These are phyloP conservation scores for Rhincodon typus DNA, from an alignment of 2,797 vertebrate genomes.

Conservation along the genomic window DNA sequence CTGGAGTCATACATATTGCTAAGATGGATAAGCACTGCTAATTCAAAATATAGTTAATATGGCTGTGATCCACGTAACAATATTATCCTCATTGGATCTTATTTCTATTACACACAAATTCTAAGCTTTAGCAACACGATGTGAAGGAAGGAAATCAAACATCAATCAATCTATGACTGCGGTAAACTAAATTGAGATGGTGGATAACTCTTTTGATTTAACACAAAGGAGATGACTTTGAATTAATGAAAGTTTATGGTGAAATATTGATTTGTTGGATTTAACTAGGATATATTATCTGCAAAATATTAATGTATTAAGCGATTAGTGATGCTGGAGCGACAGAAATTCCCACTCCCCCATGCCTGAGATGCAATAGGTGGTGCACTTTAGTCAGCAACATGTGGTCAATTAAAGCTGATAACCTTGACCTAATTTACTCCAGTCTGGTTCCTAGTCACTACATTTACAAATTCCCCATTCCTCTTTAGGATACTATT, in stretches of 20 bases:
- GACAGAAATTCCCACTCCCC: background rate
- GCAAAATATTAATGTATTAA: background rate
- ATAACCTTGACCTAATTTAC: background rate
- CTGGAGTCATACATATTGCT: background rate
- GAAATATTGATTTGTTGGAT: background rate
- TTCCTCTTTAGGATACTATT: background rate
- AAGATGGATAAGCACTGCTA: background rate
- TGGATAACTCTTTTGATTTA: too few relatives aligned
- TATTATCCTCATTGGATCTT: background rate
- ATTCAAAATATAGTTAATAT: background rate
- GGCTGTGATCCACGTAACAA: background rate
- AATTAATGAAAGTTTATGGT: background rate
- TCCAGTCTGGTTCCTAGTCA: background rate
- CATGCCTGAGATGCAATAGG: background rate
- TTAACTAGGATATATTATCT: background rate
- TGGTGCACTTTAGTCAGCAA: background rate
- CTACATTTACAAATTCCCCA: background rate
- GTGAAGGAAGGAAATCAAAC: background rate
- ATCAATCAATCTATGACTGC: background rate
- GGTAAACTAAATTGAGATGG: background rate
- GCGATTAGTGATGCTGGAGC: background rate
- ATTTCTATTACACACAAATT: background rate
- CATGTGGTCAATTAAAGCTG: background rate
- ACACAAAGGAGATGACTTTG: background rate
- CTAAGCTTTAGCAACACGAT: background rate